phyloP scores from a whole-genome alignment of 2,888 invertebrate species.

The Hipparchia semele region DNA sequence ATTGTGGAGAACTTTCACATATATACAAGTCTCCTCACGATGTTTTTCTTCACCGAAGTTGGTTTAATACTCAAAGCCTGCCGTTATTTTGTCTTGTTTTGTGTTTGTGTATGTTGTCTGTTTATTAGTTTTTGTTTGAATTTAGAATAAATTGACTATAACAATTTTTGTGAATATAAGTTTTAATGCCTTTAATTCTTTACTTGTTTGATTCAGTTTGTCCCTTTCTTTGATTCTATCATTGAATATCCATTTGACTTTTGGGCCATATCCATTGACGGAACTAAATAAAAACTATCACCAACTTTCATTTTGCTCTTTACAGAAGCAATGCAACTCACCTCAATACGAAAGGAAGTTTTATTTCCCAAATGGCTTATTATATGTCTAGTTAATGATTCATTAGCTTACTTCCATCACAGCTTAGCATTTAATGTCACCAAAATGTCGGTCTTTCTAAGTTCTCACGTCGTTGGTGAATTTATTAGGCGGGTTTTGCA shows the following conservation, averaged over 20 bases:
- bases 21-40: too few relatives aligned
- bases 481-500: constrained; percentile 41
- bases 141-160: too few relatives aligned
- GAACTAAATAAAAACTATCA: not conserved
- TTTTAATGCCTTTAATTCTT: too few relatives aligned
- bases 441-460: constrained; percentile 39
- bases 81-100: too few relatives aligned
- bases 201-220: too few relatives aligned
- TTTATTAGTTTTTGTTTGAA: too few relatives aligned
- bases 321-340: constrained; percentile 7
- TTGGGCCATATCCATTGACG: not conserved
- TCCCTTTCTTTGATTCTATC: not conserved
- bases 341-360: constrained; percentile 33
- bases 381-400: constrained; percentile 37
- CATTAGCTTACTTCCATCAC: constrained; percentile 34
- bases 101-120: too few relatives aligned
- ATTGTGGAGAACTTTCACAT: too few relatives aligned
- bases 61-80: too few relatives aligned
- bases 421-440: constrained; percentile 39
- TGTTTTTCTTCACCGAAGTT: too few relatives aligned
- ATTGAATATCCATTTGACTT: not conserved
- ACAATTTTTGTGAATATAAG: too few relatives aligned
- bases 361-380: constrained; percentile 30
- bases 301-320: constrained; percentile 11
- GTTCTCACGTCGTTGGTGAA: constrained; percentile 40